Evolutionary conservation across 2,888 invertebrate genomes (phyloP).

Genomic region (Cataglyphis albicans): DNA sequence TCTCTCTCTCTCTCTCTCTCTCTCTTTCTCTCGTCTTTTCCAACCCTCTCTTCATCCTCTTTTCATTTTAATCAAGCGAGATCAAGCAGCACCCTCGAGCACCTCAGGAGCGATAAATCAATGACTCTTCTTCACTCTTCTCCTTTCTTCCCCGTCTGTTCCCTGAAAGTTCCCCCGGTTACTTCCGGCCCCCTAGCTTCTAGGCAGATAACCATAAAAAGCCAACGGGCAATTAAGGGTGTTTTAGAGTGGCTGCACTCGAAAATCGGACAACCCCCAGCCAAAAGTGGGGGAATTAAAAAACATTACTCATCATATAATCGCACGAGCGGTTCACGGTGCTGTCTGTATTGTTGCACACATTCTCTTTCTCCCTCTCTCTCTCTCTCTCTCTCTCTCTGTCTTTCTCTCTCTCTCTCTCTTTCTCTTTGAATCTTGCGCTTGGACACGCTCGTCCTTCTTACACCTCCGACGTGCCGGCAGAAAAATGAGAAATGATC

Average conservation of each 20-base stretch:
- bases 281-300: constrained; percentile 82
- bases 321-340: constrained; percentile 76
- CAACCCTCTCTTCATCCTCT: constrained; percentile 28
- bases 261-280: constrained; percentile 73
- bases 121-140: constrained; percentile 73
- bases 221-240: constrained; percentile 85
- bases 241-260: constrained; percentile 85
- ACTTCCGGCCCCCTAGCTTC: constrained; percentile 42
- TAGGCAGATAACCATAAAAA: constrained; percentile 70
- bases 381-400: background rate
- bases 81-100: constrained; percentile 70
- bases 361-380: constrained; percentile 22
- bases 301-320: constrained; percentile 86
- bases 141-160: constrained; percentile 31
- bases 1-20: background rate
- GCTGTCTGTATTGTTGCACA: constrained; percentile 53
- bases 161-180: constrained; percentile 48
- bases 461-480: constrained; percentile 70
- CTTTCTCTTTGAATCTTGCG: constrained; percentile 51
- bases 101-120: constrained; percentile 78
- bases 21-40: background rate
- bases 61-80: constrained; percentile 68
- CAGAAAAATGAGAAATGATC: constrained; percentile 85
- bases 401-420: constrained; percentile 22
- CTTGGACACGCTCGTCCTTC: constrained; percentile 54